phyloP scores from a whole-genome alignment of 2,113 vertebrate genomes.

The Ctenomys sociabilis region DNA sequence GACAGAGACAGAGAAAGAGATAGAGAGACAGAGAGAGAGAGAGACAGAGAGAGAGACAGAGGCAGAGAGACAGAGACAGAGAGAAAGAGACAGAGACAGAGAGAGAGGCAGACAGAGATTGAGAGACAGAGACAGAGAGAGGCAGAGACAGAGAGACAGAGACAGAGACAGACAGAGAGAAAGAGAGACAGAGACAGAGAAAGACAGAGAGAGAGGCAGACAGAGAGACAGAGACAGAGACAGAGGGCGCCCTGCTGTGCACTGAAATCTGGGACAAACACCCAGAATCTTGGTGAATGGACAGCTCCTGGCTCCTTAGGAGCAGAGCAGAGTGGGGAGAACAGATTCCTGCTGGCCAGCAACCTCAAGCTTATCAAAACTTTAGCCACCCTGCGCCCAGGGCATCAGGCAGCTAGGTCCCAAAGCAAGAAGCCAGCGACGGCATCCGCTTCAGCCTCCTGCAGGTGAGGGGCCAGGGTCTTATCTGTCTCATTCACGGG shows the following conservation, averaged over 20 bases:
- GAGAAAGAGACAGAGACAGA: too few relatives aligned
- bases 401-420: not conserved
- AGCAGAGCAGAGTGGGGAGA: not conserved
- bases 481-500: not conserved
- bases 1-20: too few relatives aligned
- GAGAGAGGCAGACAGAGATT: not conserved
- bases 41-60: not conserved
- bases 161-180: too few relatives aligned
- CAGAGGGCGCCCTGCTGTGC: not conserved
- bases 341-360: not conserved
- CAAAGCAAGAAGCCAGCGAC: not conserved
- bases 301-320: not conserved
- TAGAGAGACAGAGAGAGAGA: too few relatives aligned
- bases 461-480: not conserved
- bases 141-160: not conserved
- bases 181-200: too few relatives aligned
- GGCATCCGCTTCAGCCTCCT: not conserved
- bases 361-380: not conserved
- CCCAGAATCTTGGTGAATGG: not conserved
- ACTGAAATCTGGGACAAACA: conserved; percentile 57
- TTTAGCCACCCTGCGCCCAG: not conserved
- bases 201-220: not conserved
- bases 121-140: not conserved
- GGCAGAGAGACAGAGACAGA: not conserved
- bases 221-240: not conserved